Evolutionary conservation across 2,113 vertebrate genomes (phyloP), one percentile per base, ranked within the genome.

Genomic region (Hydropotes inermis): DNA sequence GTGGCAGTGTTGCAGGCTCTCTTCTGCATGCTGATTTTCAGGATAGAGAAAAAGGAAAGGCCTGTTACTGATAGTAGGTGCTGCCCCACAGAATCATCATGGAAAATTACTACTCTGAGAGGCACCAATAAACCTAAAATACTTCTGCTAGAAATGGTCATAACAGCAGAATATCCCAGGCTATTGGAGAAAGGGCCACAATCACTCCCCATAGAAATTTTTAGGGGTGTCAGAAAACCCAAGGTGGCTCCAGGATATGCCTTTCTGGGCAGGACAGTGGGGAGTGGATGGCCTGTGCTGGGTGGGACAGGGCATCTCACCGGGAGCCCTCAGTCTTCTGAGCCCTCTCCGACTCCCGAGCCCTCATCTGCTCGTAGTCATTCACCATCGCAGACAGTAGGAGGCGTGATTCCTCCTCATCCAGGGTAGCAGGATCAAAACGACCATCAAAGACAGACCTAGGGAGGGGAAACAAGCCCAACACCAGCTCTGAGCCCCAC

Each of bases 1-100:
- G 99, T 99, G 45, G 99, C 99, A 11, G 99, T 99, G 98, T 99
- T 99, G 98, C 99, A 99, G 7, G 98, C 98, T 97, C 99, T 99
- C 98, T 99, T 99, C 99, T 99, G 99, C 94, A 99, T 45, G 2
- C 99, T 99, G 99, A 98, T 99, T 99, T 97, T 86, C 54, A 55
- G 98, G 3, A 96, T 94, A 33, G 84, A 95, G 81, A 94, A 95
- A 98, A 96, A n/a, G 13, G 19, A 30, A 58, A 81, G 13, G 3
- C 0, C 47, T 96, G 45, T 96, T 16, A 90, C 36, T 93, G 36
- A 84, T 57, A 70, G 55, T 30, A 92, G 0, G 33, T 95, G 33
- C 36, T 0, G 1, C 36, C 82, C 81, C 0, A 10, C 55, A 36
- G 19, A 43, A 1, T 1, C 3, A 1, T 78, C 9, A 78, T 83